Base-by-base conservation (phyloP, 2,888 invertebrate genomes). In the Amphipoea lucens region DNA sequence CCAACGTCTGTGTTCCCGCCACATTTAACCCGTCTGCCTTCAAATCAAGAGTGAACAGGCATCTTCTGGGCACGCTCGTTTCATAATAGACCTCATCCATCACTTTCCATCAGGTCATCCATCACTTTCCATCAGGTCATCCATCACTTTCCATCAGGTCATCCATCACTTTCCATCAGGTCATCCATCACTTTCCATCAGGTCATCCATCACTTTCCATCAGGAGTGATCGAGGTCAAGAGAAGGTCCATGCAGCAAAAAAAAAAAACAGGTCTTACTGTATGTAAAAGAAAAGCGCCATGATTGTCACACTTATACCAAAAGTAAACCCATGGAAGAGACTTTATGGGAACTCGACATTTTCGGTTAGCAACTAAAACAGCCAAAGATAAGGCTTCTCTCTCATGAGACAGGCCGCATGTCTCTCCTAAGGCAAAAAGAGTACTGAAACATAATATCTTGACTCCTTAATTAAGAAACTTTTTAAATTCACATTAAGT, bases 401-500 rank as follows among this genome's bases (percentile, higher is more conserved):
- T 70, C 29, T 29, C 20, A 5, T 17, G 23, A 69, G 6, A 40
- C n/a, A 48, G 57, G 9, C 40, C 54, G 20, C 45, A 54, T 40
- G 62, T 66, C 5, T 77, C 29, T n/a, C 20, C 51, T 45, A n/a
- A 71, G 17, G 29, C 14, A 63, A 83, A 83, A 65, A 42, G 1
- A 54, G 4, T 66, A 75, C n/a, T 68, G 12, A 60, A 29, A 57
- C 20, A 20, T 66, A 48, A 60, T 45, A 65, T 14, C 54, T 78
- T 14, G 29, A 40, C 57, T 68, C 14, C 51, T 71, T 85, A 76
- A 79, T 84, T 78, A 73, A 57, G 54, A 78, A 87, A 87, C 77
- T 86, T 85, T 74, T 85, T 57, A 71, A 79, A 76, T 69, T 71
- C 79, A 68, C 42, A 74, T 87, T 75, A 72, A 62, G 60, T 83